Base-by-base conservation (phyloP, 2,113 vertebrate species). In the Sardina pilchardus region DNA sequence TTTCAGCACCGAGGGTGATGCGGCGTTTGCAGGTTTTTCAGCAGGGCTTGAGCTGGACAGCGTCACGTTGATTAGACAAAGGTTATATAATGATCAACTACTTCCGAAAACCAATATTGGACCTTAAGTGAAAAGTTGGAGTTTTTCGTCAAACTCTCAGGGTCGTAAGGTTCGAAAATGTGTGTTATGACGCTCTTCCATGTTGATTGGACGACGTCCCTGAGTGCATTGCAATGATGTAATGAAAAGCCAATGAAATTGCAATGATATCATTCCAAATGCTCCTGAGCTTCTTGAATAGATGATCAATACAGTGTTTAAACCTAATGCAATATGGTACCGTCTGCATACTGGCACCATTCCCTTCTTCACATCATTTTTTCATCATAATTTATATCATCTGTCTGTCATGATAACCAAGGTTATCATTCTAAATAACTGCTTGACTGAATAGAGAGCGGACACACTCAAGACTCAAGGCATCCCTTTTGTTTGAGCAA, bases 11-110 rank as follows among this genome's bases (percentile, higher is more conserved):
- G 26, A 34, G 26, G 67, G 9, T 34, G 67, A 71, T 71, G 67
- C 67, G 12, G 8, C 67, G 67, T 75, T 67, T 42, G 47, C 63
- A 84, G 87, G 17, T 84, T 9, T 83, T 91, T 94, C 93, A 93
- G 91, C 90, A 90, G 86, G 87, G 75, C 4, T 12, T 84, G 45
- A 88, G 90, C 91, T 93, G 92, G 92, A 92, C 93, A 92, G 90
- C 82, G 86, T 85, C 89, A 88, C 44, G 59, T 83, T 63, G 81
- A 43, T 81, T 42, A 63, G 67, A 30, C 48, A 71, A 81, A 83
- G 81, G 30, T 42, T 9, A 39, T 24, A 44, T 45, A 63, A 63
- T n/a, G 24, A 30, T 34, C 44, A 82, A 21, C 81, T 16, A 6
- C 39, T 34, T 75, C 45, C n/a, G 19, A 26, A 53, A 48, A 36